Conservation (phyloP, 2,888 invertebrate species). For the Sphaerophoria taeniata region DNA sequence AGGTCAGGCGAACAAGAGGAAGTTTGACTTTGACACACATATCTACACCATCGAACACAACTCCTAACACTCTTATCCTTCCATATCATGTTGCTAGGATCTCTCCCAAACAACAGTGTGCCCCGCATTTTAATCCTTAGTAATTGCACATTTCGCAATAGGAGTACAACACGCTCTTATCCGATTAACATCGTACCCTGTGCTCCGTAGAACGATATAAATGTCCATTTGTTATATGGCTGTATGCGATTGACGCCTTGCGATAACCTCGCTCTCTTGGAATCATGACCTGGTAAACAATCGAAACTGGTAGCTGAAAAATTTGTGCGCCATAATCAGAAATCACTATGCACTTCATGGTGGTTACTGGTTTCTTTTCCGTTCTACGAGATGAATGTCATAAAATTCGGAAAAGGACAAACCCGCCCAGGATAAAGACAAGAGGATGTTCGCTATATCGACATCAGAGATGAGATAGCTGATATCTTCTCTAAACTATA, state of each 20-base stretch:
- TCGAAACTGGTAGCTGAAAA: slow-evolving; percentile 34
- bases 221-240: slow-evolving; percentile 41
- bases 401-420: slow-evolving; percentile 30
- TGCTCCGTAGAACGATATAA: background rate
- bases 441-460: slow-evolving; percentile 28
- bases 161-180: slow-evolving; percentile 52
- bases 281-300: slow-evolving; percentile 27
- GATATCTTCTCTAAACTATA: background rate
- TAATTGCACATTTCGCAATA: slow-evolving; percentile 72
- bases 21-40: slow-evolving; percentile 28
- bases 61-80: slow-evolving; percentile 1
- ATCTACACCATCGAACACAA: slow-evolving; percentile 19
- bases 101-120: slow-evolving; percentile 44
- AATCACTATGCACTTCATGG: slow-evolving; percentile 45
- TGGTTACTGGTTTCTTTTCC: slow-evolving; percentile 19
- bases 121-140: slow-evolving; percentile 71
- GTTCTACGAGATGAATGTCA: slow-evolving; percentile 10
- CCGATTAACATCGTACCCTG: slow-evolving; percentile 52
- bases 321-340: slow-evolving; percentile 23
- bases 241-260: slow-evolving; percentile 50
- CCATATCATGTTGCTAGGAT: slow-evolving; percentile 17
- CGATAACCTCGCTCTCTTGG: slow-evolving; percentile 33
- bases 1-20: slow-evolving; percentile 34
- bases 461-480: background rate
- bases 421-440: slow-evolving; percentile 48